A percentile compares a stretch with the other conserved stretches of the same genome.
Evolutionary conservation across 2,888 invertebrate genomes (phyloP).

Genomic region (Nezara viridula): DNA sequence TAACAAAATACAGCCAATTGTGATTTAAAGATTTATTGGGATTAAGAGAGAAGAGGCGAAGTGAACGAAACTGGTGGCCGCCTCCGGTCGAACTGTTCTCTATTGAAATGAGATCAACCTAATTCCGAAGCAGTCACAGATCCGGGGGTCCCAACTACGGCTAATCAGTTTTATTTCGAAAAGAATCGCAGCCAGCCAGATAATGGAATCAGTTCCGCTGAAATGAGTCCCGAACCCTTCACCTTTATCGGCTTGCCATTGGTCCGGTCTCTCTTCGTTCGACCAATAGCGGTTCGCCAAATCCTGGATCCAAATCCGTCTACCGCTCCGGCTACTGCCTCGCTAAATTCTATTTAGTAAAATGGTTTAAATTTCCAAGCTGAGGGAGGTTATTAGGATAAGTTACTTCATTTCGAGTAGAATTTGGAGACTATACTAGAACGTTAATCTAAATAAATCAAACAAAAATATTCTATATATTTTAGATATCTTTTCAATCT

Average conservation of each 20-base stretch:
- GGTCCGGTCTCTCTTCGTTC: background rate
- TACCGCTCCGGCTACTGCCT: background rate
- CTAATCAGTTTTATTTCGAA: slow-evolving; percentile 31
- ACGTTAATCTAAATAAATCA: too few species aligned
- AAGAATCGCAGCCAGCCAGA: background rate
- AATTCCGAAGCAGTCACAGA: slow-evolving; percentile 6
- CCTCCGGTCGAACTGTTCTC: background rate
- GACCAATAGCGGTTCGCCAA: background rate
- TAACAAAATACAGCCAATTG: background rate
- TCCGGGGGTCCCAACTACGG: background rate
- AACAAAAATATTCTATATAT: too few species aligned
- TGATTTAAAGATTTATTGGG: background rate
- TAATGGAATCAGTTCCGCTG: slow-evolving; percentile 9
- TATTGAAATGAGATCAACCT: background rate
- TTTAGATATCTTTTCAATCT: too few species aligned
- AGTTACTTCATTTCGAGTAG: too few species aligned
- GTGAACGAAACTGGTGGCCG: background rate
- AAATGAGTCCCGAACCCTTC: background rate
- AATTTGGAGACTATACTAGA: too few species aligned
- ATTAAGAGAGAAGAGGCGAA: background rate
- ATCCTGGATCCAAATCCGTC: background rate
- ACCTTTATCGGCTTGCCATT: background rate
- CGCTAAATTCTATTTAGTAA: background rate
- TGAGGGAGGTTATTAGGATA: background rate
- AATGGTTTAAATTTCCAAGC: background rate